phyloP scores from a whole-genome alignment of 2,888 invertebrate genomes.

The Hirtodrosophila confusa region DNA sequence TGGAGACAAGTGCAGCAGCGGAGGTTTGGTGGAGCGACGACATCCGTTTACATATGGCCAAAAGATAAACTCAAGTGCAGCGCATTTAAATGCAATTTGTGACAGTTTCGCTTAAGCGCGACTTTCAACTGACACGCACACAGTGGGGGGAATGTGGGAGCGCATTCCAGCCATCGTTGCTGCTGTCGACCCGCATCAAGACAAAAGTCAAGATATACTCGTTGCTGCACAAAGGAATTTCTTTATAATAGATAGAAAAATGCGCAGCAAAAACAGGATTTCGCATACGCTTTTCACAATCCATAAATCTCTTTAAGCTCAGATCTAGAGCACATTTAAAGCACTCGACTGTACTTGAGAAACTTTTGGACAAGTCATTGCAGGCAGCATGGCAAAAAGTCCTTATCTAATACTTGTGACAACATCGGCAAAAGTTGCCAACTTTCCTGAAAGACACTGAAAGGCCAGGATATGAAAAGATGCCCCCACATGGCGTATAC shows the following conservation, averaged over 20 bases:
- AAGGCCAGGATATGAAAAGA: conserved; percentile 1
- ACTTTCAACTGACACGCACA: conserved; percentile 65
- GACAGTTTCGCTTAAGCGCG: conserved; percentile 51
- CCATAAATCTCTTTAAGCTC: conserved; percentile 15
- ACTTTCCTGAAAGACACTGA: background rate
- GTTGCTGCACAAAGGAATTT: conserved; percentile 58
- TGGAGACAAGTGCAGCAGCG: background rate
- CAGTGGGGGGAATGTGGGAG: background rate
- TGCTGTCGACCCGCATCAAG: conserved; percentile 24
- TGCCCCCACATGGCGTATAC: conserved; percentile 27
- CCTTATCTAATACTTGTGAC: background rate
- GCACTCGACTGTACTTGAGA: conserved; percentile 9
- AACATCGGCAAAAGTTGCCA: conserved; percentile 19
- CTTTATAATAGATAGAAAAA: conserved; percentile 40
- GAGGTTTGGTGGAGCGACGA: background rate
- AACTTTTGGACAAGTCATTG: conserved; percentile 21
- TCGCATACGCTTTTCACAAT: background rate
- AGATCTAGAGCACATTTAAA: conserved; percentile 17
- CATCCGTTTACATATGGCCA: conserved; percentile 5
- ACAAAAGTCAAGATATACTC: conserved; percentile 31
- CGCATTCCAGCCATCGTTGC: conserved; percentile 1
- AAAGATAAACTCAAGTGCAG: conserved; percentile 48
- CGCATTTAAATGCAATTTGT: conserved; percentile 73
- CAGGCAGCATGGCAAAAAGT: background rate
- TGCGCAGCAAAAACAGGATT: conserved; percentile 3